Evolutionary conservation across 2,797 vertebrate genomes (phyloP).

Genomic region (Gymnoscopelus braueri): DNA sequence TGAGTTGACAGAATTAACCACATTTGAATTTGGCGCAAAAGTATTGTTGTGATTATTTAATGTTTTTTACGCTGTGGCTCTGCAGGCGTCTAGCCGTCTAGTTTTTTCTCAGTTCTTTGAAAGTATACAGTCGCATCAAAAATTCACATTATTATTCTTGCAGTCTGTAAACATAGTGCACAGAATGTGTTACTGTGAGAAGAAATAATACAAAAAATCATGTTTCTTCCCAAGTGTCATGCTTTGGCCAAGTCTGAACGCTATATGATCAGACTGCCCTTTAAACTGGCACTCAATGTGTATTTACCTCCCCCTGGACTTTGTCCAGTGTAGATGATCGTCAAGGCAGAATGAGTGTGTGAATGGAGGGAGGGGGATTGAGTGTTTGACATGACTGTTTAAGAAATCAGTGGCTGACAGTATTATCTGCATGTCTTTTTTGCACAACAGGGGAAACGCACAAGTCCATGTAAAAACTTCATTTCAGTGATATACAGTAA

Average conservation of each 20-base stretch:
- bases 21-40: too few relatives aligned
- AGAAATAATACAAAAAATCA: neutral
- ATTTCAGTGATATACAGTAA: too few relatives aligned
- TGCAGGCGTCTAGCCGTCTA: too few relatives aligned
- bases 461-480: too few relatives aligned
- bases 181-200: neutral
- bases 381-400: neutral
- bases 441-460: neutral
- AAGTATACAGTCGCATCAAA: too few relatives aligned
- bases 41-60: too few relatives aligned
- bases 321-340: slow-evolving; percentile 27
- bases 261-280: slow-evolving; percentile 70
- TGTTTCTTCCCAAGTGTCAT: slow-evolving; percentile 8
- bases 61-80: too few relatives aligned
- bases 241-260: slow-evolving; percentile 54
- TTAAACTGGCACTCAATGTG: slow-evolving; percentile 44
- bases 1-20: neutral
- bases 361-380: too few relatives aligned
- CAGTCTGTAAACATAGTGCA: neutral
- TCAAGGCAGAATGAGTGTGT: too few relatives aligned
- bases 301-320: slow-evolving; percentile 65
- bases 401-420: neutral
- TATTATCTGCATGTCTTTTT: neutral
- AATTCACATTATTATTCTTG: too few relatives aligned
- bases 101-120: too few relatives aligned